These are phyloP conservation scores for Mormyrus hasselquistii DNA, from an alignment of 2,797 vertebrate species.

Conservation along the genomic window DNA sequence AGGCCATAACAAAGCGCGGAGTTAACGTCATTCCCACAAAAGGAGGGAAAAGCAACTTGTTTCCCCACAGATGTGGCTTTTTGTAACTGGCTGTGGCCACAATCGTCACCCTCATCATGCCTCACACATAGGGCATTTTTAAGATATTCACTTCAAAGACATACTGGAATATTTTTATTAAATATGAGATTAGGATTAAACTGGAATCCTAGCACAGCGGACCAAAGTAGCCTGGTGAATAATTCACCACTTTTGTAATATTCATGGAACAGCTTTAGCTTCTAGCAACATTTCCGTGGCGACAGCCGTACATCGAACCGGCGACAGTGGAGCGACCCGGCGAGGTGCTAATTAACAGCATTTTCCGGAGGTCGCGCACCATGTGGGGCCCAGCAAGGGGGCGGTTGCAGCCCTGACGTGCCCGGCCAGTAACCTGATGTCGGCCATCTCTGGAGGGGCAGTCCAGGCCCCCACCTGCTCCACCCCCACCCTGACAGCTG, in stretches of 20 bases:
- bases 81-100: neutral
- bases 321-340: neutral
- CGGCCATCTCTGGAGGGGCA: conserved; percentile 68
- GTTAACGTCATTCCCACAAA: conserved; percentile 38
- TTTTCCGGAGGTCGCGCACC: neutral
- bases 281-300: neutral
- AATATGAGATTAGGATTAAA: conserved; percentile 25
- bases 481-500: conserved; percentile 68
- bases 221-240: neutral
- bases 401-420: conserved; percentile 55
- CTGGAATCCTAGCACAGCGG: neutral
- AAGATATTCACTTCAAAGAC: conserved; percentile 8
- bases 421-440: conserved; percentile 69
- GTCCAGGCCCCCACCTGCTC: conserved; percentile 65
- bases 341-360: neutral
- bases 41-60: neutral
- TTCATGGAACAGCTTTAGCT: neutral
- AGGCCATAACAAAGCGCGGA: conserved; percentile 36
- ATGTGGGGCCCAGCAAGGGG: neutral
- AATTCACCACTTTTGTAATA: conserved; percentile 11
- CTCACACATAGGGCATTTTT: conserved; percentile 22
- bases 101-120: neutral
- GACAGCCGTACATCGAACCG: neutral
- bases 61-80: neutral
- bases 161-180: conserved; percentile 10